phyloP scores from a whole-genome alignment of 2,888 invertebrate species.

The Ferrisia virgata region DNA sequence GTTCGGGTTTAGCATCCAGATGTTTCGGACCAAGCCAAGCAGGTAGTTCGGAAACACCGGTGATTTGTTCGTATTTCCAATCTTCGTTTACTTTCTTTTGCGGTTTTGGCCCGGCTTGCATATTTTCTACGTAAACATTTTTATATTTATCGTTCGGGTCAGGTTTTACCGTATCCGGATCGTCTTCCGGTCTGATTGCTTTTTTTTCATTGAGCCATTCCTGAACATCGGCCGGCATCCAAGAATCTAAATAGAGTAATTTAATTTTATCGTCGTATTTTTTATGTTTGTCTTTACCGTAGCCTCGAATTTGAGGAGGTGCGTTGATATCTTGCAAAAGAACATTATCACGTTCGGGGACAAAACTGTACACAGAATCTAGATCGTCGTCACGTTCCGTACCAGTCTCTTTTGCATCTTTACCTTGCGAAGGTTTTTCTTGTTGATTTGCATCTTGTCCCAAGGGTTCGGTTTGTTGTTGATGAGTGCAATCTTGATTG shows the following conservation, averaged over 20 bases:
- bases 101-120: not conserved
- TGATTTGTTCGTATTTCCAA: constrained; percentile 37
- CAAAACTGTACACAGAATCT: constrained; percentile 34
- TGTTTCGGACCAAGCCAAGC: constrained; percentile 37
- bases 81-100: not conserved
- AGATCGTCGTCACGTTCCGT: not conserved
- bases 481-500: not conserved
- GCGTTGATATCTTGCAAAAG: constrained; percentile 34
- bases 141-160: not conserved
- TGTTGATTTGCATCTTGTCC: not conserved
- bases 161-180: not conserved
- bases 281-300: constrained; percentile 1
- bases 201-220: constrained; percentile 23
- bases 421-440: not conserved
- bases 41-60: constrained; percentile 31
- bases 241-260: constrained; percentile 18
- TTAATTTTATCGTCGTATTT: constrained; percentile 25
- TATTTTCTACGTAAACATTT: not conserved
- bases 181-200: not conserved
- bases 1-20: constrained; percentile 18
- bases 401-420: not conserved
- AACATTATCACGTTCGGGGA: constrained; percentile 31
- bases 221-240: constrained; percentile 31
- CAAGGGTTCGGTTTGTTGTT: not conserved
- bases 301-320: constrained; percentile 31